phyloP scores from a whole-genome alignment of 2,888 invertebrate genomes.

The Pegoplata infirma region DNA sequence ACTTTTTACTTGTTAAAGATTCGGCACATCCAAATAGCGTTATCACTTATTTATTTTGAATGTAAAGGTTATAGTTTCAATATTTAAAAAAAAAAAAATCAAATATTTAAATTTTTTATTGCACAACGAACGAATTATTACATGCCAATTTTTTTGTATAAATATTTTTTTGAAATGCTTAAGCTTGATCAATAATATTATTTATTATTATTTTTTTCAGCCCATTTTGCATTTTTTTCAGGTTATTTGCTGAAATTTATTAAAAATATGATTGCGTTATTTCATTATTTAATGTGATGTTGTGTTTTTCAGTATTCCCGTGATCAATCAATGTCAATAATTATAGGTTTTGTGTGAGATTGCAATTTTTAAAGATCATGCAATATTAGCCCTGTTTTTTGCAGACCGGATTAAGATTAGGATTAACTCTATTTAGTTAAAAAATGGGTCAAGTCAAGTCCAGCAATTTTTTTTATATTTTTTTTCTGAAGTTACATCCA shows the following conservation, averaged over 20 bases:
- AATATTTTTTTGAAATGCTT: background rate
- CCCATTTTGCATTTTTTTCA: background rate
- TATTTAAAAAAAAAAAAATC: too few relatives aligned
- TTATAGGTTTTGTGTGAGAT: slow-evolving; percentile 21
- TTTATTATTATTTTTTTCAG: background rate
- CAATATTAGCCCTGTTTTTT: background rate
- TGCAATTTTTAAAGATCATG: slow-evolving; percentile 1
- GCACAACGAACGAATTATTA: too few relatives aligned
- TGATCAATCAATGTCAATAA: slow-evolving; percentile 47
- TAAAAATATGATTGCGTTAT: background rate
- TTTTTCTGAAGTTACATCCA: too few relatives aligned
- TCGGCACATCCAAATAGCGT: too few relatives aligned
- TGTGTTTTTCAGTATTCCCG: background rate
- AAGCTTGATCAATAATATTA: background rate
- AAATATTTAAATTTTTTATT: too few relatives aligned
- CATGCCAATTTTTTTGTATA: background rate
- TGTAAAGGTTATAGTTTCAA: too few relatives aligned
- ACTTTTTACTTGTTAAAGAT: too few relatives aligned
- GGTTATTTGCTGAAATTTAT: background rate
- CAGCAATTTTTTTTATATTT: too few relatives aligned
- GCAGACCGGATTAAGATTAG: too few relatives aligned
- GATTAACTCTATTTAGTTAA: too few relatives aligned
- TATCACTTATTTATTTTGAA: too few relatives aligned
- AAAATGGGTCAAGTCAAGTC: too few relatives aligned
- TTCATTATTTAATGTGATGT: background rate